These are phyloP conservation scores for Archips xylosteana DNA, from an alignment of 2,888 invertebrate genomes.

Conservation along the genomic window DNA sequence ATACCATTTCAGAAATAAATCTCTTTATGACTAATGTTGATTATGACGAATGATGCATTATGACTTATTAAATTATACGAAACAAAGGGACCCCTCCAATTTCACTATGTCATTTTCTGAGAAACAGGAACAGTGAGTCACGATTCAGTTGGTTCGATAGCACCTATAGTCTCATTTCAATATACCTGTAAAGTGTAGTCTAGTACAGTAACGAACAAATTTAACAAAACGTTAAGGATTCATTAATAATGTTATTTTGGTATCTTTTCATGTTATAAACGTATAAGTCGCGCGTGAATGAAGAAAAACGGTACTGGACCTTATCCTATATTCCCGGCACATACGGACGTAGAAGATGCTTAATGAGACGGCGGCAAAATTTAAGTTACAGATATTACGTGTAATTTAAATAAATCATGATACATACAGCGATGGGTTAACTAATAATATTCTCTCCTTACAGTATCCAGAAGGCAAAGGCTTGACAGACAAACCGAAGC, in stretches of 20 bases:
- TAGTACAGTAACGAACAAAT: not conserved
- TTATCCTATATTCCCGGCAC: not conserved
- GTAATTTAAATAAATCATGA: not conserved
- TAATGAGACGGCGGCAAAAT: not conserved
- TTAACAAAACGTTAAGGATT: not conserved
- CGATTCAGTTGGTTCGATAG: not conserved
- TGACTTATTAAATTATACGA: too few relatives aligned
- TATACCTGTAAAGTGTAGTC: not conserved
- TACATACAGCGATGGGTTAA: not conserved
- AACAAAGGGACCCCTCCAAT: too few relatives aligned
- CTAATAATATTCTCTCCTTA: slow-evolving; percentile 2
- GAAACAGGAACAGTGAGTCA: too few relatives aligned
- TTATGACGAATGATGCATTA: too few relatives aligned
- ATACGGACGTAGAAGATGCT: not conserved
- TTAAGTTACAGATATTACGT: slow-evolving; percentile 5
- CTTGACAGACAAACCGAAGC: not conserved
- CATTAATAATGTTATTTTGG: not conserved
- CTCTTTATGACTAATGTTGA: too few relatives aligned
- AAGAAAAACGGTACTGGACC: slow-evolving; percentile 2
- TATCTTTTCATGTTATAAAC: slow-evolving; percentile 9
- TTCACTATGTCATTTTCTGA: too few relatives aligned
- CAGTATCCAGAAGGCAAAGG: slow-evolving; percentile 23
- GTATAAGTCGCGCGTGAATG: not conserved
- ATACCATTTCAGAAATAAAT: too few relatives aligned
- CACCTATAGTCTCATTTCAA: not conserved